Percentiles rank a stretch among this genome's conserved stretches.
phyloP scores from a whole-genome alignment of 1,140 invertebrate genomes.

The Drosophila truncata region DNA sequence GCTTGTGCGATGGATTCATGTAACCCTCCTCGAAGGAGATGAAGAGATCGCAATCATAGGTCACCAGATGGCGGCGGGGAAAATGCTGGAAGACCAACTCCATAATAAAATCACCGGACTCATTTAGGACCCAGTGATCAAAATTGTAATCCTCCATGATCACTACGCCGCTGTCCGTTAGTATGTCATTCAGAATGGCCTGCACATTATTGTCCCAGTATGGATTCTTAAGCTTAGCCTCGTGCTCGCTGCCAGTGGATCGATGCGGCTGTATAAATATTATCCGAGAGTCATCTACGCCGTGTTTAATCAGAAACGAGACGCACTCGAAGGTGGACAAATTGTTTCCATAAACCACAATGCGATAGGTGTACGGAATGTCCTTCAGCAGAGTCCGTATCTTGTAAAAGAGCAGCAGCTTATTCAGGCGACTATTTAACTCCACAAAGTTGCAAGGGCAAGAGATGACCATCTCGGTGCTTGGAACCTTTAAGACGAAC shows the following conservation, averaged over 20 bases:
- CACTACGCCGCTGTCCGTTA: conserved; percentile 35
- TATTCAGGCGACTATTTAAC: conserved; percentile 65
- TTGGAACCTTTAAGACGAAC: conserved; percentile 11
- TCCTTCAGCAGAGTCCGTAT: conserved; percentile 43
- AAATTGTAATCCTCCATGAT: conserved; percentile 40
- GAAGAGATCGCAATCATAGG: conserved; percentile 67
- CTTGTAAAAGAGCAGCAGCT: conserved; percentile 68
- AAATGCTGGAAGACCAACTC: conserved; percentile 49
- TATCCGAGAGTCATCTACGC: conserved; percentile 13
- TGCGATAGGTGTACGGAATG: conserved; percentile 10
- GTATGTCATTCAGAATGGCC: conserved; percentile 53
- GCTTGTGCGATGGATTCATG: conserved; percentile 1
- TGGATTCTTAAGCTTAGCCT: conserved; percentile 37
- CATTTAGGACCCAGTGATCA: conserved; percentile 28
- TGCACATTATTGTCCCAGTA: conserved; percentile 56
- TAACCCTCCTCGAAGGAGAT: conserved; percentile 57
- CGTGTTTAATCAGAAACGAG: conserved; percentile 60
- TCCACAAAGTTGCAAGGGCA: conserved; percentile 63
- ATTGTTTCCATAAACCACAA: conserved; percentile 65
- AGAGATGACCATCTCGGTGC: not conserved
- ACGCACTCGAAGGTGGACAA: conserved; percentile 67
- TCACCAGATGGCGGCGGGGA: not conserved
- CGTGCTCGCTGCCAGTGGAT: not conserved
- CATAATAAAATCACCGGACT: conserved; percentile 35
- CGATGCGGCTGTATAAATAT: conserved; percentile 44